phyloP scores from a whole-genome alignment of 35 echinoderm and acorn worm species.

The Eucidaris tribuloides region DNA sequence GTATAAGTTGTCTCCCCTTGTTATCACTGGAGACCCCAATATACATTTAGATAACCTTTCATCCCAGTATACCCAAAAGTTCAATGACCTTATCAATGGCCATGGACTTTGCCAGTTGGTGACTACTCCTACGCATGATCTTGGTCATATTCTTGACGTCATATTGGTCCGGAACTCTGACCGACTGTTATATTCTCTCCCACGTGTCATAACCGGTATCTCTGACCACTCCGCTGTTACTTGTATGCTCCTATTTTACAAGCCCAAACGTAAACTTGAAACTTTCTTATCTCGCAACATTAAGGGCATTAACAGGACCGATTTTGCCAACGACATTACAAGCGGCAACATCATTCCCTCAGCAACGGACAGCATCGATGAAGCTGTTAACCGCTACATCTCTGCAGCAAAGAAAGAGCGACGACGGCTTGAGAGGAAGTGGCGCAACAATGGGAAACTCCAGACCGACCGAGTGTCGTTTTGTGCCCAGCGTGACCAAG shows the following conservation, averaged over 20 bases:
- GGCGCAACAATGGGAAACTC: no score
- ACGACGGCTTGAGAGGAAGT: no score
- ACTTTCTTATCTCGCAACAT: neutral
- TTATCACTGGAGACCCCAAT: conserved; percentile 1
- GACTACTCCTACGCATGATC: neutral
- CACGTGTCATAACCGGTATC: neutral
- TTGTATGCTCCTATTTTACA: neutral
- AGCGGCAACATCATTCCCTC: neutral
- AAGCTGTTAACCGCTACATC: neutral
- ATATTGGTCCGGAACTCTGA: neutral
- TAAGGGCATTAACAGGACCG: neutral
- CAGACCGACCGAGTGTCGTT: no score
- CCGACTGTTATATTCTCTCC: neutral
- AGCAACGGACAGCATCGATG: neutral
- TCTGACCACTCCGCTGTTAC: neutral
- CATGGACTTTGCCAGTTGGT: neutral
- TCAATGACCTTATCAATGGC: neutral
- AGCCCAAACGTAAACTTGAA: neutral
- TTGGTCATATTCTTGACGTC: neutral
- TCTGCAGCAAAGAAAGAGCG: no score
- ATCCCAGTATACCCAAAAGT: neutral
- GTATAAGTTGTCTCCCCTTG: neutral
- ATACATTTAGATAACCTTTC: neutral
- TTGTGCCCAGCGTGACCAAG: no score
- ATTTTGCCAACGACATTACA: neutral